Conservation (phyloP, 2,888 invertebrate genomes). For the Pherbina coryleti region DNA sequence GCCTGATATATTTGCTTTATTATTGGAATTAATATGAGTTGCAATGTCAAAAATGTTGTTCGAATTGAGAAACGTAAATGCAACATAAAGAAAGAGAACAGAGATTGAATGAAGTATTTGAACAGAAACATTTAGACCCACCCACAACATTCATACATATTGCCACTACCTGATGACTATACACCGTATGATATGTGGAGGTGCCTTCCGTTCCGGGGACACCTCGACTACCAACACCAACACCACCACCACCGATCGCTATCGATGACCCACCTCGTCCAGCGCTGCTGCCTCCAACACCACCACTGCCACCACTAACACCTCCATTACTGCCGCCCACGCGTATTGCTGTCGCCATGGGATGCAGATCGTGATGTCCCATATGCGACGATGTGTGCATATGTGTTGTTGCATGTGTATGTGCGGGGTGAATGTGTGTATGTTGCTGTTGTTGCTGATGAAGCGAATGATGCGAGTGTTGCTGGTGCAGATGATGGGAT, state of each 20-base stretch:
- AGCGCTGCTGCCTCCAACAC: slow-evolving; percentile 47
- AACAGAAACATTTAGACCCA: slow-evolving; percentile 21
- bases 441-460: slow-evolving; percentile 52
- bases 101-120: slow-evolving; percentile 26
- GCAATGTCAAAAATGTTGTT: slow-evolving; percentile 26
- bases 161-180: slow-evolving; percentile 67
- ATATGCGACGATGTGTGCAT: slow-evolving; percentile 50
- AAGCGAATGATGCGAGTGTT: slow-evolving; percentile 48
- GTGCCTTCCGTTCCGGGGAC: slow-evolving; percentile 34
- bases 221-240: slow-evolving; percentile 37
- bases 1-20: neutral
- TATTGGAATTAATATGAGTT: slow-evolving; percentile 15
- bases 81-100: slow-evolving; percentile 21
- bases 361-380: slow-evolving; percentile 51
- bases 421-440: slow-evolving; percentile 46
- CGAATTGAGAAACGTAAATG: slow-evolving; percentile 27
- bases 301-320: slow-evolving; percentile 40
- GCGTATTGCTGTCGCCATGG: slow-evolving; percentile 41
- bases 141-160: slow-evolving; percentile 36
- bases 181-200: slow-evolving; percentile 56
- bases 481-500: slow-evolving; percentile 49
- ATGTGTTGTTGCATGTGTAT: slow-evolving; percentile 47
- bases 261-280: slow-evolving; percentile 63
- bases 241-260: slow-evolving; percentile 42
- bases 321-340: slow-evolving; percentile 47